Evolutionary conservation across 2,113 vertebrate genomes (phyloP).

Genomic region (Megalops atlanticus): DNA sequence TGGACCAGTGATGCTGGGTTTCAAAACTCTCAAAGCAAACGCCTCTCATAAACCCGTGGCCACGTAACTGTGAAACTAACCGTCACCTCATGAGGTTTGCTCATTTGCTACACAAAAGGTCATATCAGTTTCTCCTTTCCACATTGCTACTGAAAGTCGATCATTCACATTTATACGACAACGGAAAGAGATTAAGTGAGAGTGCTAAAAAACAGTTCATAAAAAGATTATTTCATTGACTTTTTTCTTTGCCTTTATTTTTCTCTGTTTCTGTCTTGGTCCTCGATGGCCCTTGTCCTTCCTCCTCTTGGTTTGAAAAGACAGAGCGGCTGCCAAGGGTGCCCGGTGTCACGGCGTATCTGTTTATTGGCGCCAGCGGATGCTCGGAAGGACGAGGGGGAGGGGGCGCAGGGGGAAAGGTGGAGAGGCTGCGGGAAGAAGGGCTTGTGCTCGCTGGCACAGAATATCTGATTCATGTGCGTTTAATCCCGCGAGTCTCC

Average conservation of each 20-base stretch:
- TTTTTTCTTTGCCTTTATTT: background rate
- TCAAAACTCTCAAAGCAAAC: no score
- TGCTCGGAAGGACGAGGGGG: background rate
- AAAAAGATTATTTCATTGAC: background rate
- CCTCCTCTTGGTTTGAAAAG: background rate
- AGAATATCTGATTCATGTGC: conserved; percentile 12
- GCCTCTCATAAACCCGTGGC: background rate
- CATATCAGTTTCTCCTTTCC: background rate
- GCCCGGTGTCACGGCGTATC: background rate
- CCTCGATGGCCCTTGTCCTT: background rate
- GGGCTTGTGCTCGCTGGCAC: conserved; percentile 6
- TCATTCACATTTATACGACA: background rate
- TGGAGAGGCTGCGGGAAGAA: background rate
- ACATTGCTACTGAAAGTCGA: background rate
- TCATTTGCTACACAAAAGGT: background rate
- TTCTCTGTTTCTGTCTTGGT: background rate
- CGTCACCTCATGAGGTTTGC: background rate
- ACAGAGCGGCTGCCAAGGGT: background rate
- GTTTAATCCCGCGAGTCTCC: conserved; percentile 20
- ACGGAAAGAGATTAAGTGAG: background rate
- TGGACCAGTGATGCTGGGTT: background rate
- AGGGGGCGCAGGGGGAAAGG: background rate
- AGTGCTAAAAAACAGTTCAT: background rate
- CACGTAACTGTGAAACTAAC: background rate
- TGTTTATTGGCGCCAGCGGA: background rate